A percentile compares a stretch with the other conserved stretches of the same genome.
These are phyloP conservation scores for Ectemnius cavifrons DNA, from an alignment of 2,888 invertebrate genomes.

Conservation along the genomic window DNA sequence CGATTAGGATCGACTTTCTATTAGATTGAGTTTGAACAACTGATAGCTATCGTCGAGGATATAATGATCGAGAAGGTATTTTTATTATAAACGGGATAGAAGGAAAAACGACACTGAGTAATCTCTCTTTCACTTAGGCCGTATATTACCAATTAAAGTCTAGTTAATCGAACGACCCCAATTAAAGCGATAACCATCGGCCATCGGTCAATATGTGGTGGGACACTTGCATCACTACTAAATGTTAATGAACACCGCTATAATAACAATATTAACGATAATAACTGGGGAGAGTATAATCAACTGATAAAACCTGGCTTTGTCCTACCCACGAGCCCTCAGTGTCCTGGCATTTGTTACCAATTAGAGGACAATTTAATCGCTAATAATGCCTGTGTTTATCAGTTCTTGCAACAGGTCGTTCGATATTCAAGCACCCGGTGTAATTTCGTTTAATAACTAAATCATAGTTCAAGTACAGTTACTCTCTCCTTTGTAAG, in stretches of 20 bases:
- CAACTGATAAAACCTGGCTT: constrained; percentile 49
- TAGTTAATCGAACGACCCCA: constrained; percentile 61
- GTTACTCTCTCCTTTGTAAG: too few species aligned
- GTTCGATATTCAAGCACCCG: too few species aligned
- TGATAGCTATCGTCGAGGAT: too few species aligned
- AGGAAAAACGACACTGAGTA: background rate
- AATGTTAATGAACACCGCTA: constrained; percentile 60
- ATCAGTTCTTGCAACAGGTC: too few species aligned
- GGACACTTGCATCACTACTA: constrained; percentile 56
- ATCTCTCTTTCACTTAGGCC: background rate
- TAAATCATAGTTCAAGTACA: too few species aligned
- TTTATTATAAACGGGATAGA: too few species aligned
- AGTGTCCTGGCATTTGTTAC: background rate
- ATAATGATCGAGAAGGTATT: too few species aligned
- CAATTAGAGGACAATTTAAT: constrained; percentile 3
- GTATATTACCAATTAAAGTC: constrained; percentile 38
- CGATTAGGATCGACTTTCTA: too few species aligned
- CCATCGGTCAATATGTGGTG: constrained; percentile 38
- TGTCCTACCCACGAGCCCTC: constrained; percentile 50
- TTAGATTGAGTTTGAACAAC: too few species aligned
- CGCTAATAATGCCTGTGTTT: background rate
- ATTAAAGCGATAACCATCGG: constrained; percentile 63
- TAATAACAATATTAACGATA: constrained; percentile 49
- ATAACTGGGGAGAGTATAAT: constrained; percentile 39
- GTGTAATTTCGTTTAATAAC: too few species aligned